A percentile compares a stretch with the other conserved stretches of the same genome.
phyloP scores from a whole-genome alignment of 53 echinoderm and acorn worm species.

The Hippasteria phrygiana region DNA sequence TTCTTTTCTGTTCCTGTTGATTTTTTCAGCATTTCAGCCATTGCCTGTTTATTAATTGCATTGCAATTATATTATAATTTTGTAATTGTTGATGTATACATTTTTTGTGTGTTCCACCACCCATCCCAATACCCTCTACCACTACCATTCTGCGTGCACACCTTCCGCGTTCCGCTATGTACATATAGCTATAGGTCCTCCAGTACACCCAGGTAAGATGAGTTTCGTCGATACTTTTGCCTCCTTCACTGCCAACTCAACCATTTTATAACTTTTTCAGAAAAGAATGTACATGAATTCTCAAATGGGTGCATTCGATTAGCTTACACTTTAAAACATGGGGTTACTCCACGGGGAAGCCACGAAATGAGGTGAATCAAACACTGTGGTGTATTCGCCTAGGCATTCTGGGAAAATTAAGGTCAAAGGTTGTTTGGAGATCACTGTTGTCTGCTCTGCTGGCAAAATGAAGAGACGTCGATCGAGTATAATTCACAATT shows the following conservation, averaged over 20 bases:
- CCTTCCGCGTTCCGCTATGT: constrained; percentile 6
- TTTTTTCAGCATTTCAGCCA: constrained; percentile 8
- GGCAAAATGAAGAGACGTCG: too few relatives aligned
- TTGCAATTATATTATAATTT: constrained; percentile 8
- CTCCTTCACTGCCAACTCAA: not conserved
- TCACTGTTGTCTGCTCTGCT: too few relatives aligned
- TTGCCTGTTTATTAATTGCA: not conserved
- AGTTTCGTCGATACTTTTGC: not conserved
- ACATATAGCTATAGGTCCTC: not conserved
- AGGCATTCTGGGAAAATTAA: too few relatives aligned
- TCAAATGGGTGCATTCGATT: too few relatives aligned
- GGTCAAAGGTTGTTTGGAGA: too few relatives aligned
- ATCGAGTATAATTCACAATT: too few relatives aligned
- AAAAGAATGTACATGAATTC: not conserved
- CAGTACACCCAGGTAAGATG: constrained; percentile 26
- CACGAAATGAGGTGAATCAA: too few relatives aligned
- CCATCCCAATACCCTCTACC: constrained; percentile 30
- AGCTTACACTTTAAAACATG: too few relatives aligned
- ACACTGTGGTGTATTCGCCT: too few relatives aligned
- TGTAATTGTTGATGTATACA: constrained; percentile 12
- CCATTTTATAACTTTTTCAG: not conserved
- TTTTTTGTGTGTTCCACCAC: constrained; percentile 37
- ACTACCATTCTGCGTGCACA: constrained; percentile 37
- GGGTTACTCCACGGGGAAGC: too few relatives aligned
- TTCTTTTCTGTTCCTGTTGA: too few relatives aligned